Conservation (phyloP, 2,113 vertebrate genomes). For the Procavia capensis region DNA sequence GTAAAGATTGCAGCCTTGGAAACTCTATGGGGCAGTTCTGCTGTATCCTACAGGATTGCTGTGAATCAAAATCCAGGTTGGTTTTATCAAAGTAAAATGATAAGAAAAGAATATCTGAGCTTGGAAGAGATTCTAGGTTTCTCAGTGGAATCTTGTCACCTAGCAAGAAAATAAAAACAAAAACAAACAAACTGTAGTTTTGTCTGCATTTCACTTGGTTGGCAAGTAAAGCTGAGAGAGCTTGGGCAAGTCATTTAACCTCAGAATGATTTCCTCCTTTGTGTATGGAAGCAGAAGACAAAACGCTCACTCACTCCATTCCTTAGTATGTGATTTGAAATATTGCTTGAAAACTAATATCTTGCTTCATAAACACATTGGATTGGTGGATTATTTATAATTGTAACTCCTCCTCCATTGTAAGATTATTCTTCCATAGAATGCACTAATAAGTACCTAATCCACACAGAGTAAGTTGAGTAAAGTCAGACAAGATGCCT, state of each 20-base stretch:
- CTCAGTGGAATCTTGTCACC: background rate
- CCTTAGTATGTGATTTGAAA: slow-evolving; percentile 11
- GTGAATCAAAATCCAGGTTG: background rate
- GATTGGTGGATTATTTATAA: background rate
- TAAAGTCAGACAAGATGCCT: background rate
- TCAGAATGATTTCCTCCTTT: background rate
- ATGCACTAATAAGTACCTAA: background rate
- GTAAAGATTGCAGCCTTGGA: background rate
- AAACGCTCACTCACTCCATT: background rate
- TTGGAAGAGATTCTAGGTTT: background rate
- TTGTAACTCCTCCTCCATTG: background rate
- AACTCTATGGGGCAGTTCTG: background rate
- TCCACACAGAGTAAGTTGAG: background rate
- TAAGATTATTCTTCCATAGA: background rate
- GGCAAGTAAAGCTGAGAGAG: background rate
- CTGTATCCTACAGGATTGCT: background rate
- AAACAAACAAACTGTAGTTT: background rate
- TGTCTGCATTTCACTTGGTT: background rate
- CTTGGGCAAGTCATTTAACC: background rate
- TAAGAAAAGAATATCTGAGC: background rate
- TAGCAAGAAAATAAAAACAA: background rate
- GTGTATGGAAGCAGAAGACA: background rate
- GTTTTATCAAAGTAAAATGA: background rate
- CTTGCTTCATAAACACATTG: background rate
- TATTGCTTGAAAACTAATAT: background rate